phyloP scores from a whole-genome alignment of 1,140 invertebrate genomes.

The Latrodectus geometricus region DNA sequence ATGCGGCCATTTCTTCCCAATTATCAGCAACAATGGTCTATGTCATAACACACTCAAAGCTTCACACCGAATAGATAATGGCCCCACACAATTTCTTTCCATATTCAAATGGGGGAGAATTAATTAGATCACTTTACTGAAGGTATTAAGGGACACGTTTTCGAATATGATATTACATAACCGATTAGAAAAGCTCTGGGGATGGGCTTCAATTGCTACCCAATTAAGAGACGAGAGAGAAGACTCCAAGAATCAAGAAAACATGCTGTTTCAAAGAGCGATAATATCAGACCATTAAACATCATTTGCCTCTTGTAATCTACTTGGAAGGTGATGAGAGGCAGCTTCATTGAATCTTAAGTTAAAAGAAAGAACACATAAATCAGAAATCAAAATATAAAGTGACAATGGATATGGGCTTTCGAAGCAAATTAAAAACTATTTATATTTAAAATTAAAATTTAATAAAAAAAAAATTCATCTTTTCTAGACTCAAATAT shows the following conservation, averaged over 20 bases:
- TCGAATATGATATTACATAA: conserved; percentile 23
- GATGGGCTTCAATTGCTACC: not conserved
- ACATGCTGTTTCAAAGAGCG: too few relatives aligned
- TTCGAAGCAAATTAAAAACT: too few relatives aligned
- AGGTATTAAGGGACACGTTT: conserved; percentile 16
- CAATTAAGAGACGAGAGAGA: not conserved
- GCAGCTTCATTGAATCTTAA: too few relatives aligned
- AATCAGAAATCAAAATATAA: too few relatives aligned
- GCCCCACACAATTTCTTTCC: conserved; percentile 39
- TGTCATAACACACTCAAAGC: conserved; percentile 36
- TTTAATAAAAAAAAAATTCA: too few relatives aligned
- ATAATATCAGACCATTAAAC: too few relatives aligned
- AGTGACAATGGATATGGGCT: too few relatives aligned
- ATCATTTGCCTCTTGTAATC: too few relatives aligned
- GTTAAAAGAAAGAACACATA: too few relatives aligned
- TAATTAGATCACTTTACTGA: conserved; percentile 35
- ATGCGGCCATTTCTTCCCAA: conserved; percentile 35
- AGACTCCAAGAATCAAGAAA: not conserved
- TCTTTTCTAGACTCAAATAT: too few relatives aligned
- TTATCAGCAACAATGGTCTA: conserved; percentile 45
- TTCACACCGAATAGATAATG: conserved; percentile 30
- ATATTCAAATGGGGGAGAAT: conserved; percentile 55
- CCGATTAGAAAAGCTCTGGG: conserved; percentile 36
- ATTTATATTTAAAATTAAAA: too few relatives aligned
- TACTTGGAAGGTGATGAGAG: too few relatives aligned